Percentiles rank a stretch among this genome's conserved stretches.
Conservation (phyloP, 2,113 vertebrate genomes). For the Rousettus leschenaultii region DNA sequence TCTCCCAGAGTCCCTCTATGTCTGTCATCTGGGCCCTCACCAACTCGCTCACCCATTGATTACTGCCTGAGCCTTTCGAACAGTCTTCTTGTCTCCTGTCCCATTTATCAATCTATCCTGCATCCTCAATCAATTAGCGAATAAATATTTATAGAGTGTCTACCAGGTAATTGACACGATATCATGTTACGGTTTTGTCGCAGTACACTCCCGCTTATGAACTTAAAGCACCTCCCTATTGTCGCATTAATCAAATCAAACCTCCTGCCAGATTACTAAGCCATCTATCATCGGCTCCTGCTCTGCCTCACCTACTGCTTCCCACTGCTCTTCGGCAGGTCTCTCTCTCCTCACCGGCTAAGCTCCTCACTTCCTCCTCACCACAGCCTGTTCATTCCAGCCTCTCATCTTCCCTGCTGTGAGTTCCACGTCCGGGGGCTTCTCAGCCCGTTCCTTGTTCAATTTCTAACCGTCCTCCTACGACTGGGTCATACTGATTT, state of each 20-base stretch:
- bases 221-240: conserved; percentile 32
- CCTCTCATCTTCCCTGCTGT: not conserved
- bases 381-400: not conserved
- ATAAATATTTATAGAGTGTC: conserved; percentile 58
- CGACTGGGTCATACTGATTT: not conserved
- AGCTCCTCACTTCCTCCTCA: not conserved
- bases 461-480: not conserved
- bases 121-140: conserved; percentile 39
- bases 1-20: not conserved
- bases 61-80: not conserved
- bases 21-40: not conserved
- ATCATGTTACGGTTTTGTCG: conserved; percentile 50
- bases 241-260: conserved; percentile 57
- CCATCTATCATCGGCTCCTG: not conserved
- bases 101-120: not conserved
- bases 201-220: conserved; percentile 6
- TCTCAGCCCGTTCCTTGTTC: not conserved
- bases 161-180: conserved; percentile 39
- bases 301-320: not conserved
- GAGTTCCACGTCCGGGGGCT: not conserved
- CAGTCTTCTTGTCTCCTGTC: not conserved
- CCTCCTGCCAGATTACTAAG: conserved; percentile 28
- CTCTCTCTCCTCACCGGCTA: accelerated
- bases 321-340: too few relatives aligned
- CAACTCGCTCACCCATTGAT: not conserved